Evolutionary conservation across 1,140 invertebrate species (phyloP).

Genomic region (Drosophila santomea): DNA sequence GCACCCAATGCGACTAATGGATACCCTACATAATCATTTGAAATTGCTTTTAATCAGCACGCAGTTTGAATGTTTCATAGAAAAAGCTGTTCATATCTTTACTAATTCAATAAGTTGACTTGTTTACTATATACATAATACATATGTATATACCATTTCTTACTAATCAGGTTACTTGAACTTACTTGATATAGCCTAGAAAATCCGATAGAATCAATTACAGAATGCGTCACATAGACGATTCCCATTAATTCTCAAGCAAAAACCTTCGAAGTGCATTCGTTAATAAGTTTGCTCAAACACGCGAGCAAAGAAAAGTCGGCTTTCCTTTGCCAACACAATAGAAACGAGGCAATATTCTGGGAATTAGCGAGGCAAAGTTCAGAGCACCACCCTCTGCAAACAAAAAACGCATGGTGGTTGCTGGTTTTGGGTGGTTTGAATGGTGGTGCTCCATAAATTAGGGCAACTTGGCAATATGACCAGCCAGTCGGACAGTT

Average conservation of each 20-base stretch:
- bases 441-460: conserved; percentile 51
- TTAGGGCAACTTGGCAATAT: conserved; percentile 64
- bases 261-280: neutral
- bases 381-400: conserved; percentile 21
- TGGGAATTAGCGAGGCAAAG: conserved; percentile 46
- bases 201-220: neutral
- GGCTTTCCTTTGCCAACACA: conserved; percentile 35
- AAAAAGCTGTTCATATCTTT: too few relatives aligned
- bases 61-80: too few relatives aligned
- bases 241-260: neutral
- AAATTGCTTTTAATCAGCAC: neutral
- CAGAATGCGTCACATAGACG: neutral
- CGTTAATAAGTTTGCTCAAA: conserved; percentile 8
- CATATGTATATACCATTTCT: too few relatives aligned
- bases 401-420: conserved; percentile 11
- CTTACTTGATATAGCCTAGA: neutral
- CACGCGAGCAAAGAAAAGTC: conserved; percentile 23
- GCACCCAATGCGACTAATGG: neutral
- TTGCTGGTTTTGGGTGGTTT: conserved; percentile 4
- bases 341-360: conserved; percentile 8
- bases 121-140: too few relatives aligned
- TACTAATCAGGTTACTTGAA: too few relatives aligned
- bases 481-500: conserved; percentile 63
- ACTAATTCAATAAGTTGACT: too few relatives aligned
- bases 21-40: neutral